phyloP scores from a whole-genome alignment of 2,797 vertebrate species.

The Oryzias sinensis region DNA sequence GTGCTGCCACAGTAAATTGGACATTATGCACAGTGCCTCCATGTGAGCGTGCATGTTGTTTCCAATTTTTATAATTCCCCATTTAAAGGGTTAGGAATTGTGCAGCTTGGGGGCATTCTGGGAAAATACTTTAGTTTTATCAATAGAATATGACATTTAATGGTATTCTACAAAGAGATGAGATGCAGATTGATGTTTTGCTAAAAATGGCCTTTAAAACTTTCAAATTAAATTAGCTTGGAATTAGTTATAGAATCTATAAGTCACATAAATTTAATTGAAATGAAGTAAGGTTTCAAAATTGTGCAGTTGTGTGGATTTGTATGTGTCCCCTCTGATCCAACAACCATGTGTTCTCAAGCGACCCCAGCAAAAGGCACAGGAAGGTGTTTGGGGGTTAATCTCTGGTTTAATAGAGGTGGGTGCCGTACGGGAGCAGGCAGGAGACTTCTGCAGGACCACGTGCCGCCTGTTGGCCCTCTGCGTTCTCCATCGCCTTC shows the following conservation, averaged over 20 bases:
- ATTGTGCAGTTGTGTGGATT: no score
- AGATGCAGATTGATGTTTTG: conserved; percentile 39
- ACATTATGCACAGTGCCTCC: conserved; percentile 89
- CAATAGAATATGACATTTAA: conserved; percentile 72
- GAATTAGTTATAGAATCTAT: no score
- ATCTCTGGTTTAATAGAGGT: conserved; percentile 84
- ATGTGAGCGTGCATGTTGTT: conserved; percentile 42
- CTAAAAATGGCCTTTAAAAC: conserved; percentile 51
- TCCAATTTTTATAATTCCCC: conserved; percentile 7
- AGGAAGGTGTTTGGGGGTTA: conserved; percentile 80
- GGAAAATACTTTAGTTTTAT: conserved; percentile 60
- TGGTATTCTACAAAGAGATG: conserved; percentile 41
- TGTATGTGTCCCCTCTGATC: background rate
- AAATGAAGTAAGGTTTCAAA: no score
- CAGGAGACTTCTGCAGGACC: conserved; percentile 58
- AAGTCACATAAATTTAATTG: no score
- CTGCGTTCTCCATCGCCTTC: conserved; percentile 82
- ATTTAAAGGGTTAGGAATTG: conserved; percentile 70
- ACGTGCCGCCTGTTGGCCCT: conserved; percentile 80
- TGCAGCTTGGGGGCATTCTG: conserved; percentile 56
- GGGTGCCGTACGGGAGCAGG: conserved; percentile 68
- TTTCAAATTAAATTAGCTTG: conserved; percentile 43
- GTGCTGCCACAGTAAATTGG: conserved; percentile 95
- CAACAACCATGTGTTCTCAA: conserved; percentile 23
- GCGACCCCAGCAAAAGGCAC: conserved; percentile 4